Percentiles rank a stretch among this genome's conserved stretches.
Evolutionary conservation across 2,113 vertebrate species (phyloP).

Genomic region (Equus quagga): DNA sequence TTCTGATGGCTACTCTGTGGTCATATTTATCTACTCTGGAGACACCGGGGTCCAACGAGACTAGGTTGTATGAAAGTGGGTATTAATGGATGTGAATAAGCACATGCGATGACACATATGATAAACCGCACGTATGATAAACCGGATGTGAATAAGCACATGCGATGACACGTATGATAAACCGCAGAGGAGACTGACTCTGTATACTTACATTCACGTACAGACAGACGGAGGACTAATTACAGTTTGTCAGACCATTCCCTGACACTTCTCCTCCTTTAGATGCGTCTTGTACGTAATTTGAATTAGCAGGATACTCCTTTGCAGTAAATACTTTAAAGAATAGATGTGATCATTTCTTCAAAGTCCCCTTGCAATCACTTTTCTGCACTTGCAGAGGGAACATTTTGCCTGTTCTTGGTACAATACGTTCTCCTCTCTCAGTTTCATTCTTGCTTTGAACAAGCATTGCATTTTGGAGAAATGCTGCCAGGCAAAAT

Average conservation of each 20-base stretch:
- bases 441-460: background rate
- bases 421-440: background rate
- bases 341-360: background rate
- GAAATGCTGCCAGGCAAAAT: too few species aligned
- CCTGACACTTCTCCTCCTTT: background rate
- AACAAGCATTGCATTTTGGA: background rate
- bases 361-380: background rate
- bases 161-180: background rate
- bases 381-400: background rate
- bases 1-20: accelerated
- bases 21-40: background rate
- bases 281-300: background rate
- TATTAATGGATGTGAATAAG: background rate
- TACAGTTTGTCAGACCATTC: too few species aligned
- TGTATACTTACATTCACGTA: too few species aligned
- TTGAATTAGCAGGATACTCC: background rate
- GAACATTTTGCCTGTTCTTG: background rate
- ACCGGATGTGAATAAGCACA: accelerated
- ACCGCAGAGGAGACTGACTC: too few species aligned
- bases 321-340: background rate
- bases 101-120: accelerated
- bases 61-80: too few species aligned
- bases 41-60: background rate
- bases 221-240: accelerated
- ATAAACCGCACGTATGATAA: background rate